Evolutionary conservation across 2,113 vertebrate species (phyloP).

Genomic region (Dendropsophus ebraccatus): DNA sequence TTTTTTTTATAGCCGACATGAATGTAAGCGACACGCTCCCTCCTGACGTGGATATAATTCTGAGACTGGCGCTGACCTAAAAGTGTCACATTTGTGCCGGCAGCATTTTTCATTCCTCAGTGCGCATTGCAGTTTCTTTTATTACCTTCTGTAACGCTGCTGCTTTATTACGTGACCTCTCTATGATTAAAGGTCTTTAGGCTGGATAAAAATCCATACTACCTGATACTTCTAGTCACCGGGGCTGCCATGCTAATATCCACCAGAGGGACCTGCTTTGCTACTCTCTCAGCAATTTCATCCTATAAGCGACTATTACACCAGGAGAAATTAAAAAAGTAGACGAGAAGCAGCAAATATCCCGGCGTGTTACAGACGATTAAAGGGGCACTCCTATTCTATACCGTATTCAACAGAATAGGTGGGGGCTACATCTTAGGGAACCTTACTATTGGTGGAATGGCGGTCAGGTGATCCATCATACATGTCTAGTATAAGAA

Average conservation of each 20-base stretch:
- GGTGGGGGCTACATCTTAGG: too few species aligned
- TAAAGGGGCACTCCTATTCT: neutral
- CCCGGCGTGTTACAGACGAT: neutral
- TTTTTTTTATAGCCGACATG: too few species aligned
- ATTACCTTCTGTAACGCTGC: slow-evolving; percentile 52
- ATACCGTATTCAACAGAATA: too few species aligned
- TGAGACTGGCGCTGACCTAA: slow-evolving; percentile 40
- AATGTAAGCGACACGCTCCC: neutral
- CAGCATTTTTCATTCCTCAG: slow-evolving; percentile 52
- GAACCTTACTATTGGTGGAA: too few species aligned
- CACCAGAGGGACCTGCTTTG: neutral
- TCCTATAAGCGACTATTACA: neutral
- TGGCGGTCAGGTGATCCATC: too few species aligned
- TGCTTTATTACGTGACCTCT: slow-evolving; percentile 57
- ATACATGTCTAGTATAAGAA: too few species aligned
- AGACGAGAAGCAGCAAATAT: neutral
- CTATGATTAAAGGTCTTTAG: slow-evolving; percentile 59
- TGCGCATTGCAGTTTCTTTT: slow-evolving; percentile 52
- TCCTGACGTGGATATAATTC: slow-evolving; percentile 37
- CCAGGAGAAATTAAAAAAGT: neutral
- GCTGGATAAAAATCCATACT: slow-evolving; percentile 54
- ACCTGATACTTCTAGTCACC: slow-evolving; percentile 36
- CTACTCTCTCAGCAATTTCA: neutral
- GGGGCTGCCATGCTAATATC: slow-evolving; percentile 31
- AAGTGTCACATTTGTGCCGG: slow-evolving; percentile 52